Percentiles rank a stretch among this genome's conserved stretches.
phyloP scores from a whole-genome alignment of 2,888 invertebrate genomes.

The Drosophila putrida region DNA sequence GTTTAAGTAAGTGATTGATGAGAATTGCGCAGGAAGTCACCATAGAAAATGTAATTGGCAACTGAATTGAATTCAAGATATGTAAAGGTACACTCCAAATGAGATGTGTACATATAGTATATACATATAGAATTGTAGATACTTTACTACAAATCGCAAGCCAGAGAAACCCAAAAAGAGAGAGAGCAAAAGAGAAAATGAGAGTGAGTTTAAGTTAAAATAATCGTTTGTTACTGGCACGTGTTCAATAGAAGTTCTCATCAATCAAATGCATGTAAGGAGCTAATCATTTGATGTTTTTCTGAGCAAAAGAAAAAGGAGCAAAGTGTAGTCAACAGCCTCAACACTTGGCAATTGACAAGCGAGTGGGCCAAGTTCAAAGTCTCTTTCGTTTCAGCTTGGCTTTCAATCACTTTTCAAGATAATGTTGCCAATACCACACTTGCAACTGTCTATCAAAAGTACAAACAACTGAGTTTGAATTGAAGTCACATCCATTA shows the following conservation, averaged over 20 bases:
- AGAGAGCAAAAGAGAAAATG: neutral
- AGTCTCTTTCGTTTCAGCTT: neutral
- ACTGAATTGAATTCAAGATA: neutral
- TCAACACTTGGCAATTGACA: constrained; percentile 21
- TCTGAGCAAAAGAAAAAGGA: neutral
- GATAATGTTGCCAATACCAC: constrained; percentile 10
- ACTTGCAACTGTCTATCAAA: constrained; percentile 41
- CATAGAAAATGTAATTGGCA: constrained; percentile 5
- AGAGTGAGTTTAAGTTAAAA: neutral
- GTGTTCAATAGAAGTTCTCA: constrained; percentile 39
- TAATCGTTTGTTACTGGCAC: constrained; percentile 25
- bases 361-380: constrained; percentile 19
- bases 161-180: neutral
- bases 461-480: constrained; percentile 11
- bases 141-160: neutral
- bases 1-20: constrained; percentile 16
- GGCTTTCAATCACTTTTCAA: constrained; percentile 42
- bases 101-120: neutral
- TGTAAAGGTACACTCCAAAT: neutral
- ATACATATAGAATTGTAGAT: neutral
- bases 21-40: constrained; percentile 7
- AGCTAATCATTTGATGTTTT: constrained; percentile 58
- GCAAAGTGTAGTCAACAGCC: constrained; percentile 9
- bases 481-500: constrained; percentile 28
- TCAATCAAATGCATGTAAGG: constrained; percentile 51